Percentiles rank a stretch among this genome's conserved stretches.
Evolutionary conservation across 2,797 vertebrate species (phyloP).

Genomic region (Artibeus jamaicensis): DNA sequence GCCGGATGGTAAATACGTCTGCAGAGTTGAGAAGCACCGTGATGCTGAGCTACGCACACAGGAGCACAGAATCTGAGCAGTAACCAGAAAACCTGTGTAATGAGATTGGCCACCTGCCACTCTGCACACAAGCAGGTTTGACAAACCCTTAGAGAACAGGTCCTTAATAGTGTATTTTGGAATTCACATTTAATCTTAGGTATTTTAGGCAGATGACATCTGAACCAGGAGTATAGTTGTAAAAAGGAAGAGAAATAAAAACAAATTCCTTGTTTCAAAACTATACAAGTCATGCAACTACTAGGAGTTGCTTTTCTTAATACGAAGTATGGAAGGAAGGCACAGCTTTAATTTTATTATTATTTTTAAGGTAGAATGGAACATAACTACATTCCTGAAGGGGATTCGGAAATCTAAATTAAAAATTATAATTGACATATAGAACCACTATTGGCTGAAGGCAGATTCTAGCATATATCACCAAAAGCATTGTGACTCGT

Average conservation of each 20-base stretch:
- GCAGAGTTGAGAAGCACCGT: neutral
- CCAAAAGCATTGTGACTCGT: neutral
- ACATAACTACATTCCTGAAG: neutral
- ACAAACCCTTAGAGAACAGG: neutral
- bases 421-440: neutral
- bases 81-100: neutral
- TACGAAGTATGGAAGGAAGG: neutral
- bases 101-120: neutral
- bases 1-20: neutral
- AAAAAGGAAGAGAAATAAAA: neutral
- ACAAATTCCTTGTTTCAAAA: neutral
- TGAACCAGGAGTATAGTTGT: neutral
- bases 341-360: neutral
- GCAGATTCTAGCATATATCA: neutral
- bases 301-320: neutral
- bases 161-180: neutral
- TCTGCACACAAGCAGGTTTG: neutral
- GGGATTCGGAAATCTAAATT: neutral
- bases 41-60: neutral
- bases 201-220: neutral
- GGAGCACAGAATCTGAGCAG: neutral
- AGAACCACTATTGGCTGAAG: neutral
- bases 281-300: neutral
- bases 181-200: neutral
- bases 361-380: neutral